Evolutionary conservation across 2,797 vertebrate species (phyloP).

Genomic region (Coranthus polyacanthus): DNA sequence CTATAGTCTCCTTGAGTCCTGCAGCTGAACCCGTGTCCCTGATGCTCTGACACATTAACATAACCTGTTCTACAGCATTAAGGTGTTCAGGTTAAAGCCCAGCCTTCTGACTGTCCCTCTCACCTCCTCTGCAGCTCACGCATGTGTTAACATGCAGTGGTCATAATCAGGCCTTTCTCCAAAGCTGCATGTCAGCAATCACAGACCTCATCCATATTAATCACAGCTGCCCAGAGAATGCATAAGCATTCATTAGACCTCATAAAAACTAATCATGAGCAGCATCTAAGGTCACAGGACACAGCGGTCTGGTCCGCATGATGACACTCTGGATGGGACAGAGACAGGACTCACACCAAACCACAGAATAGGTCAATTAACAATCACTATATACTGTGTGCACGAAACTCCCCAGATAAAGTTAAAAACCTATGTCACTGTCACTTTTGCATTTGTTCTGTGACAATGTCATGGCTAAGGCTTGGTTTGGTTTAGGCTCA

Average conservation of each 20-base stretch:
- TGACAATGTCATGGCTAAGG: no score
- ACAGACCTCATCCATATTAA: slow-evolving; percentile 81
- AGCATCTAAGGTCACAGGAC: slow-evolving; percentile 71
- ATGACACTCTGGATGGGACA: slow-evolving; percentile 8
- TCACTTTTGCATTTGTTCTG: no score
- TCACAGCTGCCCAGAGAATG: slow-evolving; percentile 67
- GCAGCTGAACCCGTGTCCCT: no score
- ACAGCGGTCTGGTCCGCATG: slow-evolving; percentile 8
- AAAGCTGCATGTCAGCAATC: slow-evolving; percentile 73
- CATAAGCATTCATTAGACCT: slow-evolving; percentile 78
- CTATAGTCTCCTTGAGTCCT: no score
- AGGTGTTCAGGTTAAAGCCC: slow-evolving; percentile 18
- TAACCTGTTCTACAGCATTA: not conserved
- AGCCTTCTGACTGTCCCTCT: not conserved
- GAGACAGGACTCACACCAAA: slow-evolving; percentile 1
- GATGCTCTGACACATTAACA: no score
- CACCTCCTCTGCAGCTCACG: slow-evolving; percentile 30
- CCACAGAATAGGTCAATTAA: no score
- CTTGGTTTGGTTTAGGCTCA: no score
- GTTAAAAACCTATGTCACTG: no score
- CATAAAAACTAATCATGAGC: slow-evolving; percentile 75
- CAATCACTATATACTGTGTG: no score
- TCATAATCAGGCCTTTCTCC: slow-evolving; percentile 68
- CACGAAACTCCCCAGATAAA: no score
- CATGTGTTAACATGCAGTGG: slow-evolving; percentile 71